Evolutionary conservation across 2,113 vertebrate species (phyloP), one percentile per base, ranked within the genome.

Genomic region (Brienomyrus longianalis): DNA sequence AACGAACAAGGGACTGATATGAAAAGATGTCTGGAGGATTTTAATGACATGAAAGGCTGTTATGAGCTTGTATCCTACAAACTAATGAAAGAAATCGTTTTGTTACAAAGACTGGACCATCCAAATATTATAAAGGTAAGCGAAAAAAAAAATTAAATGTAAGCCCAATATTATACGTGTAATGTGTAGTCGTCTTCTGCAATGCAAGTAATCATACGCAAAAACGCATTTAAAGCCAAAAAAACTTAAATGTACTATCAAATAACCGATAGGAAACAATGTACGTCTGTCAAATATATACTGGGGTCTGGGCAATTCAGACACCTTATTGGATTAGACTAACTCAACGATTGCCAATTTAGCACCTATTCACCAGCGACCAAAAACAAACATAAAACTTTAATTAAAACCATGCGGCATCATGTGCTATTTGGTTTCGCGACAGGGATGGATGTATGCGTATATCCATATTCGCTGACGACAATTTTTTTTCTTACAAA

Each of bases 1-100:
- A 97, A 97, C 91, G 93, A 95, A 23, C 92, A 96, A 47, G 97
- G 97, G 13, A 93, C 95, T 70, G 97, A 98, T 93, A 97, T 98
- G 95, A 94, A 91, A 39, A 95, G 94, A 39, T 98, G 97, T 90
- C 43, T 97, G 92, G 95, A 95, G 92, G 95, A 96, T 1, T 96
- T 97, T 66, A 91, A 94, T 51, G 96, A 95, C 5, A 92, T 91
- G 0, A 90, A 88, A 2, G 96, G 95, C 10, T 97, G 96, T 93
- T 91, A 94, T 11, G 94, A 96, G 83, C 95, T 98, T 27, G 96
- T 97, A 62, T 95, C 96, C 0, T 97, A 94, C 93, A 98, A 97
- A 88, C 92, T 97, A 93, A 95, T 95, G 91, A 98, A 98, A 88
- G 97, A 98, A 95, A 95, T 97, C 77, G 91, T 95, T 27, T 93